These are phyloP conservation scores for Cygnus atratus DNA, from an alignment of 2,113 vertebrate species.

Conservation along the genomic window DNA sequence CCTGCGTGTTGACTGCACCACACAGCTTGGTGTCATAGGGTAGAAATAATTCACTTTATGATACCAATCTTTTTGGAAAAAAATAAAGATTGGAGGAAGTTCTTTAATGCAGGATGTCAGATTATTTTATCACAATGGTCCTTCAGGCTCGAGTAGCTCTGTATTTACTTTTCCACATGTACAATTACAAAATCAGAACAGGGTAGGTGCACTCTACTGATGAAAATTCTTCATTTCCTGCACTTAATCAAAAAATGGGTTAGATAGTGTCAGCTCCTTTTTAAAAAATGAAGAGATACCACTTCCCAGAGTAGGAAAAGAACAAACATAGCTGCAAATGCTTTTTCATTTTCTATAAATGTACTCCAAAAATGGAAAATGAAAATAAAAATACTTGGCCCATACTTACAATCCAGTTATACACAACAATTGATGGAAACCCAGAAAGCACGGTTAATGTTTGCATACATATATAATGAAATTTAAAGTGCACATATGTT, in stretches of 20 bases:
- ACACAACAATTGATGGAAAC: neutral
- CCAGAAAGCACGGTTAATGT: neutral
- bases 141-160: neutral
- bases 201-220: neutral
- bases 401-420: neutral
- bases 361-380: neutral
- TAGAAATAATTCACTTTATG: neutral
- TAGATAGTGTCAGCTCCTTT: neutral
- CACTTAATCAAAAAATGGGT: neutral
- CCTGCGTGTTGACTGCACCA: too few species aligned
- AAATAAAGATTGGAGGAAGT: neutral
- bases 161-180: neutral
- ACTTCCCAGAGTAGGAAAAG: neutral
- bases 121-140: neutral
- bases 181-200: neutral
- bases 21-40: too few species aligned
- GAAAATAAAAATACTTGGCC: neutral
- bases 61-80: neutral
- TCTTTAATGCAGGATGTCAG: neutral
- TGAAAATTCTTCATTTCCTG: neutral
- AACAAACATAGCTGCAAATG: neutral
- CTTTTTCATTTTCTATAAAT: neutral
- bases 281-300: neutral
- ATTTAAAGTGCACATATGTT: conserved; percentile 35
- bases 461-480: conserved; percentile 47